Evolutionary conservation across 2,113 vertebrate species (phyloP).

Genomic region (Tragelaphus scriptus): DNA sequence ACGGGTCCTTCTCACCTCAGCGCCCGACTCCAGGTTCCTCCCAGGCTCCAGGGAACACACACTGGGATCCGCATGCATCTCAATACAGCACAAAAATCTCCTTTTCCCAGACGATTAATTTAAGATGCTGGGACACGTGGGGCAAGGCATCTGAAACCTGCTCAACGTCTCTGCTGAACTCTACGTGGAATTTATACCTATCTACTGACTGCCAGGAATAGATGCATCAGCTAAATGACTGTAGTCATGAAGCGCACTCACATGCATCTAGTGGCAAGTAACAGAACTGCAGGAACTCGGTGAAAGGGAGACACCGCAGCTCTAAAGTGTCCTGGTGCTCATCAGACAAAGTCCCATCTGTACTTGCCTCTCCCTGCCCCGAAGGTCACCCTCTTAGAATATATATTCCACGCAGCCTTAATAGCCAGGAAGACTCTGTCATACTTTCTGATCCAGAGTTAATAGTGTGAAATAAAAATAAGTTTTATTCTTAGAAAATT

Average conservation of each 20-base stretch:
- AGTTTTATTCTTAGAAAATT: neutral
- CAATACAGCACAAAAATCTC: neutral
- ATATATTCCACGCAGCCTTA: neutral
- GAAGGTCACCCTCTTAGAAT: neutral
- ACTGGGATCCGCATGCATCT: neutral
- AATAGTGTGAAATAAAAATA: neutral
- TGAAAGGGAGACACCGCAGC: neutral
- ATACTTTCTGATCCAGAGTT: neutral
- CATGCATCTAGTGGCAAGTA: neutral
- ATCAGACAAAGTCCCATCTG: neutral
- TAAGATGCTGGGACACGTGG: constrained; percentile 41
- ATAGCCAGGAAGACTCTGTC: neutral
- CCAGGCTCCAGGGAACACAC: neutral
- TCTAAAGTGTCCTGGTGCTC: neutral
- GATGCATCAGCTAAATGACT: neutral
- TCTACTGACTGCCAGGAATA: neutral
- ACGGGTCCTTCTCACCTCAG: neutral
- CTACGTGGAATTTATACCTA: constrained; percentile 46
- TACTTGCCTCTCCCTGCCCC: neutral
- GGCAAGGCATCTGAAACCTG: constrained; percentile 41
- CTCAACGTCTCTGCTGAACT: constrained; percentile 45
- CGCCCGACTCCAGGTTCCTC: neutral
- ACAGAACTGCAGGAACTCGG: neutral
- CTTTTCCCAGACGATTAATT: constrained; percentile 23
- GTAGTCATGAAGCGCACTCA: neutral